Base-by-base conservation (phyloP, 2,888 invertebrate genomes). In the Gastrophysa polygoni region DNA sequence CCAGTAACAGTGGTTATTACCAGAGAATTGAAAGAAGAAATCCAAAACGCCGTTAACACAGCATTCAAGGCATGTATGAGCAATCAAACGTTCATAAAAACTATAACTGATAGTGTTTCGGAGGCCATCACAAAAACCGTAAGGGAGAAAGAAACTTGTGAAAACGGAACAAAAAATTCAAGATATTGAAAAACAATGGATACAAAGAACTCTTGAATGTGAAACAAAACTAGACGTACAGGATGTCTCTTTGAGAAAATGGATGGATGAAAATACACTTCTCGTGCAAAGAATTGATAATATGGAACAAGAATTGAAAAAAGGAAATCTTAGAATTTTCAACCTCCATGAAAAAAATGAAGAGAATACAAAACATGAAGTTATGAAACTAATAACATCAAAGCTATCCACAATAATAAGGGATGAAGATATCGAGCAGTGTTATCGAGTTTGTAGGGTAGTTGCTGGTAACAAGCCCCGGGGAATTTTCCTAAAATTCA, bases 261-360 rank as follows among this genome's bases (percentile, higher is more conserved):
- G 24, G 24, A 49, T 14, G 14, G 29, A 28, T 49, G 49, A 49
- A 14, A 49, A 49, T 49, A 8, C 24, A 28, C 7, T 17, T 24
- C 49, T 49, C 49, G 14, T 24, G 16, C 4, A 14, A 16, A 49
- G 16, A 14, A 18, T 49, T 14, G 49, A 49, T 28, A 14, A 28
- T 8, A 49, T 49, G 49, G 49, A 49, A 18, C 49, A 49, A 28
- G 49, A 49, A 49, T 24, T 18, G n/a, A 49, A 49, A 49, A 49
- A 49, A 11, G 29, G 29, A 14, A 49, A 49, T 18, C 28, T 49
- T n/a, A 16, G 17, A 49, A 49, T 49, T n/a, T 49, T 49, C 11
- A 49, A 49, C 49, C 29, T 17, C 28, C 49, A 14, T 28, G 49
- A 49, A 49, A 49, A 49, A 18, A 14, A 24, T 14, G 5, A 49